phyloP scores from a whole-genome alignment of 30 jellyfish, hydroid and myxozoan species.

The Rhopilema esculentum region DNA sequence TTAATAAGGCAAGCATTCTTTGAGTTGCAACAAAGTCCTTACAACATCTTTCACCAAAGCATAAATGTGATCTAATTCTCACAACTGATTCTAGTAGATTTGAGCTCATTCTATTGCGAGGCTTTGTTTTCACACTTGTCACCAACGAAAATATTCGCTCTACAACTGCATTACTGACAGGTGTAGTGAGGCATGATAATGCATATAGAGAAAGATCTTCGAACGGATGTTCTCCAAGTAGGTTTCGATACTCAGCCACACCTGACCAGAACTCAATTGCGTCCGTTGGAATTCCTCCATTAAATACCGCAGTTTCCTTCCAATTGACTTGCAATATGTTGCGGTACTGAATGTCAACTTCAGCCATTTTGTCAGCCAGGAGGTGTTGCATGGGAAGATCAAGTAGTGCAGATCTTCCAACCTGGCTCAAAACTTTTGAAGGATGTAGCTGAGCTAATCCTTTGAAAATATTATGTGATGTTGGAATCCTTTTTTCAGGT shows the following conservation, averaged over 20 bases:
- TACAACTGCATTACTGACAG: constrained; percentile 81
- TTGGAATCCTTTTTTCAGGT: too few relatives aligned
- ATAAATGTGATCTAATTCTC: constrained; percentile 40
- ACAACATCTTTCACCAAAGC: constrained; percentile 63
- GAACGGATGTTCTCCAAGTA: constrained; percentile 57
- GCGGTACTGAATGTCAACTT: background rate
- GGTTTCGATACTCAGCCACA: background rate
- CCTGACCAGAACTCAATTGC: constrained; percentile 65
- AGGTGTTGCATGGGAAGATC: constrained; percentile 11
- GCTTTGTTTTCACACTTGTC: constrained; percentile 65
- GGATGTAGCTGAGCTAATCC: background rate
- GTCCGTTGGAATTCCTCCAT: constrained; percentile 65
- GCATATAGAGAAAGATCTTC: constrained; percentile 69
- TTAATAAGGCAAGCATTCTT: constrained; percentile 41
- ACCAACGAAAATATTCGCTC: constrained; percentile 72
- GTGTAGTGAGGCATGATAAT: constrained; percentile 65
- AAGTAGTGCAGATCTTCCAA: background rate
- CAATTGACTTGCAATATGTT: background rate
- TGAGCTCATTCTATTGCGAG: constrained; percentile 47
- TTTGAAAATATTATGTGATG: background rate
- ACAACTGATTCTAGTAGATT: constrained; percentile 51
- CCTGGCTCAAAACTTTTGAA: background rate
- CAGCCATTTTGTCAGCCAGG: background rate
- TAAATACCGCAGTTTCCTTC: constrained; percentile 51
- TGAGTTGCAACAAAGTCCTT: constrained; percentile 40